Conservation (phyloP, 2,888 invertebrate genomes). For the Eledona agricola region DNA sequence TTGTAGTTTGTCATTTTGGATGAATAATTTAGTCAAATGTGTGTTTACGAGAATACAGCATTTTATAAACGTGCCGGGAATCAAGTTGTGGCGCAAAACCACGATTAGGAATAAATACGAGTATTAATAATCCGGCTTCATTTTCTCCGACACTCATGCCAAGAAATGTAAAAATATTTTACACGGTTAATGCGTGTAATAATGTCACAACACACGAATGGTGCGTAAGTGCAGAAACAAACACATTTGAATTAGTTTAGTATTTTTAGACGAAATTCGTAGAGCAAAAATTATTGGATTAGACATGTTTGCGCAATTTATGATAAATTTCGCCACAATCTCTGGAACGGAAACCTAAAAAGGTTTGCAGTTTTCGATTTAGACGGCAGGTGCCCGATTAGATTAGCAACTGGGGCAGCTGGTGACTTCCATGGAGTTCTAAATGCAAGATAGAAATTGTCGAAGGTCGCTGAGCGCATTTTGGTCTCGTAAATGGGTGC, state of each 20-base stretch:
- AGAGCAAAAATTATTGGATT: not conserved
- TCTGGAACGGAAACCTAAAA: too few relatives aligned
- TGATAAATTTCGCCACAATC: conserved; percentile 3
- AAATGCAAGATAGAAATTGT: not conserved
- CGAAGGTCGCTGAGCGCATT: conserved; percentile 7
- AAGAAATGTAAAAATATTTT: conserved; percentile 34
- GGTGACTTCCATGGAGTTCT: too few relatives aligned
- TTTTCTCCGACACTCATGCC: conserved; percentile 19
- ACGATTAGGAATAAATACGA: conserved; percentile 21
- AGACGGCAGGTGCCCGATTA: too few relatives aligned
- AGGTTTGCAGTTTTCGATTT: too few relatives aligned
- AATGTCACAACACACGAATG: conserved; percentile 28
- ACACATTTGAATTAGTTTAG: conserved; percentile 11
- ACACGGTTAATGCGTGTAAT: conserved; percentile 22
- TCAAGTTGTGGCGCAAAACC: too few relatives aligned
- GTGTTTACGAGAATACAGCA: not conserved
- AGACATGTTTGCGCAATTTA: not conserved
- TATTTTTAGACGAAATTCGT: conserved; percentile 13
- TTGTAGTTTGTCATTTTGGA: too few relatives aligned
- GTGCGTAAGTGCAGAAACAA: conserved; percentile 13
- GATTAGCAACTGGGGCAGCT: too few relatives aligned
- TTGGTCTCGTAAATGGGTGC: conserved; percentile 12
- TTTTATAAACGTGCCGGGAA: too few relatives aligned
- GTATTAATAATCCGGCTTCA: conserved; percentile 12
- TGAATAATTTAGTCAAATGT: not conserved